phyloP scores from a whole-genome alignment of 35 echinoderm and acorn worm species.

The Heliocidaris tuberculata region DNA sequence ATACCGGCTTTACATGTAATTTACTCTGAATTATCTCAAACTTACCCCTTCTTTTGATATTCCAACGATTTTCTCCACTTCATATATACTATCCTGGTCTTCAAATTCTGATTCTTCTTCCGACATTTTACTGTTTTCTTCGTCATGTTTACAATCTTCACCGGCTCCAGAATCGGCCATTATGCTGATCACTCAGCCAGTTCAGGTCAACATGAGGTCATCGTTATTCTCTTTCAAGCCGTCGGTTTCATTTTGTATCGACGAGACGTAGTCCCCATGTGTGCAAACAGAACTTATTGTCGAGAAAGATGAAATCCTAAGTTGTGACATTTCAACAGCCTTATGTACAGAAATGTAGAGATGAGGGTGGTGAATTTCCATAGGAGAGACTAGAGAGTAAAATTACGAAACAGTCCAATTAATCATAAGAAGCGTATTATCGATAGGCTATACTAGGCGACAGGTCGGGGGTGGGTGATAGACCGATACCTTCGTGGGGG shows the following conservation, averaged over 20 bases:
- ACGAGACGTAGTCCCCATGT: no score
- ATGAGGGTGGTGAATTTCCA: no score
- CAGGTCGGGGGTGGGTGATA: no score
- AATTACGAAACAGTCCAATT: no score
- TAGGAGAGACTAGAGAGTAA: no score
- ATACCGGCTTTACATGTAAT: background rate
- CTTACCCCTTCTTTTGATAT: conserved; percentile 45
- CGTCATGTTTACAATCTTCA: conserved; percentile 51
- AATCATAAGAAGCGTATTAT: no score
- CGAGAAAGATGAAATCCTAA: no score
- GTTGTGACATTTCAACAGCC: no score
- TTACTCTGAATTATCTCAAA: background rate
- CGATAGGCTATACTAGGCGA: no score
- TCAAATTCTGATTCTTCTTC: conserved; percentile 34
- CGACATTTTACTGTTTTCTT: conserved; percentile 42
- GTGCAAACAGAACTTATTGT: no score
- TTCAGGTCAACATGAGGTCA: conserved; percentile 33
- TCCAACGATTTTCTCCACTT: conserved; percentile 46
- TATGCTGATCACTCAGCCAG: conserved; percentile 42
- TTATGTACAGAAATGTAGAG: no score
- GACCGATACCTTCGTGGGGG: no score
- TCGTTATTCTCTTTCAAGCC: background rate
- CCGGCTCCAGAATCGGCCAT: conserved; percentile 49
- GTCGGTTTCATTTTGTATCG: background rate
- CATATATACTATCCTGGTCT: conserved; percentile 27